Percentiles rank a stretch among this genome's conserved stretches.
These are phyloP conservation scores for Anguilla marmorata DNA, from an alignment of 2,797 vertebrate species.

Conservation along the genomic window DNA sequence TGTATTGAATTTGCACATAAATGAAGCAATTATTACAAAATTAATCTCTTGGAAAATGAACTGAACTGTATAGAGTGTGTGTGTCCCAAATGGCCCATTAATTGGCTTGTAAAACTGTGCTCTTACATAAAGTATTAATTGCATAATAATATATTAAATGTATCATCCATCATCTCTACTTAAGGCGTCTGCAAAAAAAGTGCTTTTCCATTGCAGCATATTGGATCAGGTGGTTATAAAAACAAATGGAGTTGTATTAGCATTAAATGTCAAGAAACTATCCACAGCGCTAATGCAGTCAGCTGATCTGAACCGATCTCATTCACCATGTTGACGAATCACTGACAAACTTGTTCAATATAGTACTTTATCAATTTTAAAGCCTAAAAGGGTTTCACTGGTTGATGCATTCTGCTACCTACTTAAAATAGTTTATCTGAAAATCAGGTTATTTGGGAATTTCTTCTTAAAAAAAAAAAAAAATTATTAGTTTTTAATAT, in stretches of 20 bases:
- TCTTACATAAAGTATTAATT: constrained; percentile 6
- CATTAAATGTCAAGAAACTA: not conserved
- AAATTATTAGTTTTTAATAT: not conserved
- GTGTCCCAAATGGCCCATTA: not conserved
- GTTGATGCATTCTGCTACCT: not conserved
- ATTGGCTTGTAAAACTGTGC: not conserved
- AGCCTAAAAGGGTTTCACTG: not conserved
- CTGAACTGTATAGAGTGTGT: not conserved
- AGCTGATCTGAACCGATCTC: not conserved
- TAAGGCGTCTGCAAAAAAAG: not conserved
- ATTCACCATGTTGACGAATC: not conserved
- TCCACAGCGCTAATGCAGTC: not conserved
- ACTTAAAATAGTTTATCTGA: not conserved
- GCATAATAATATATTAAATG: not conserved
- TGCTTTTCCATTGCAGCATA: not conserved
- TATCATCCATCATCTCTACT: not conserved
- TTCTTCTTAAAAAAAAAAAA: not conserved
- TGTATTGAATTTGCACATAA: not conserved
- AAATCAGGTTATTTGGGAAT: not conserved
- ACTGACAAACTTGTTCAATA: not conserved
- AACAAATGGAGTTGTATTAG: not conserved
- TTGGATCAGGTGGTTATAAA: not conserved
- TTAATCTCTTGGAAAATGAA: not conserved
- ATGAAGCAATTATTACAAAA: not conserved
- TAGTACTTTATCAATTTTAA: not conserved